Percentiles rank a stretch among this genome's conserved stretches.
These are phyloP conservation scores for Drosophila ohnishii DNA, from an alignment of 1,140 invertebrate genomes.

Conservation along the genomic window DNA sequence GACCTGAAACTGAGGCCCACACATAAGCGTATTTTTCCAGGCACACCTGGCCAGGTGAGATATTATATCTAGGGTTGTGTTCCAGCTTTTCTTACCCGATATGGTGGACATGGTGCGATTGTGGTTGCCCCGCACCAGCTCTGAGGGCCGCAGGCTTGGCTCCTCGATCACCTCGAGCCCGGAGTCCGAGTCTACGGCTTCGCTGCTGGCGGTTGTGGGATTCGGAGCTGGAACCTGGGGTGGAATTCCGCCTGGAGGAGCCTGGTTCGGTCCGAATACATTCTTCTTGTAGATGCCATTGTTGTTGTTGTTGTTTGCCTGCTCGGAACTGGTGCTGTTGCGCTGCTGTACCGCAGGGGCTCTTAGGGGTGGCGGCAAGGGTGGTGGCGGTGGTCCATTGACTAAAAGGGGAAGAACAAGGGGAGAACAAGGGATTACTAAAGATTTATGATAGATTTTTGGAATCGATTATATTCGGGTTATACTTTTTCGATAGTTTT, in stretches of 20 bases:
- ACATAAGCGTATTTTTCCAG: too few species aligned
- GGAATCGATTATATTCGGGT: too few species aligned
- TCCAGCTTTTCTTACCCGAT: slow-evolving; percentile 63
- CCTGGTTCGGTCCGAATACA: slow-evolving; percentile 25
- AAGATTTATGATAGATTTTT: too few species aligned
- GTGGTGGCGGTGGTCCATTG: slow-evolving; percentile 85
- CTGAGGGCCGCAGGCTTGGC: slow-evolving; percentile 86
- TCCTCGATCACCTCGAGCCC: slow-evolving; percentile 85
- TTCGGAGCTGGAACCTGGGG: slow-evolving; percentile 10
- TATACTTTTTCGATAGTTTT: too few species aligned
- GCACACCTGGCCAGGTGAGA: too few species aligned
- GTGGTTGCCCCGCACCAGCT: slow-evolving; percentile 84
- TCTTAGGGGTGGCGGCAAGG: slow-evolving; percentile 85
- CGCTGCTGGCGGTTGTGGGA: slow-evolving; percentile 15
- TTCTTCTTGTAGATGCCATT: slow-evolving; percentile 59
- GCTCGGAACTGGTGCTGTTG: slow-evolving; percentile 52
- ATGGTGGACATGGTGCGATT: slow-evolving; percentile 83
- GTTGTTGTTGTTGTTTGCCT: slow-evolving; percentile 29
- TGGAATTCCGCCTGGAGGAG: slow-evolving; percentile 1
- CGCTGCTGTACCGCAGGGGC: slow-evolving; percentile 72
- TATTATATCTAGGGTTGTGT: neutral
- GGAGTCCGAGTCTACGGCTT: slow-evolving; percentile 77
- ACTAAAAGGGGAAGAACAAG: slow-evolving; percentile 33
- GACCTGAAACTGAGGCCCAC: neutral
- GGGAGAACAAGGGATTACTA: neutral